Evolutionary conservation across 2,888 invertebrate species (phyloP).

Genomic region (Sicus ferrugineus): DNA sequence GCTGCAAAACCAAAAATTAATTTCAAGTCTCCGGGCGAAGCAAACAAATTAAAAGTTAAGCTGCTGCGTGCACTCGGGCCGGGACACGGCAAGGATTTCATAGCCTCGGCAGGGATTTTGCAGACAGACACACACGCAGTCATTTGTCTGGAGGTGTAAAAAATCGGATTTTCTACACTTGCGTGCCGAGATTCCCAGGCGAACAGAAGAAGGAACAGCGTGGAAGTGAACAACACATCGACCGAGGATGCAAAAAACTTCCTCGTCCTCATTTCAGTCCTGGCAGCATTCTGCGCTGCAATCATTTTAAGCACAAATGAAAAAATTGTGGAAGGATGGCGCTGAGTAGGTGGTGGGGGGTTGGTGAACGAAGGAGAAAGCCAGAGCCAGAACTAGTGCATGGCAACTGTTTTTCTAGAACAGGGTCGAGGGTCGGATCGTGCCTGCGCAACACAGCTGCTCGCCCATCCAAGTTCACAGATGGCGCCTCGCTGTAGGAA

Average conservation of each 20-base stretch:
- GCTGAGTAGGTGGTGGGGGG: background rate
- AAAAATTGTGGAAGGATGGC: background rate
- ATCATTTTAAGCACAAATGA: too few species aligned
- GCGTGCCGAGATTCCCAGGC: constrained; percentile 39
- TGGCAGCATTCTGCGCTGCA: too few species aligned
- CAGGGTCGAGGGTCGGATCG: background rate
- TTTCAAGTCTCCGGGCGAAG: background rate
- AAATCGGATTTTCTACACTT: constrained; percentile 41
- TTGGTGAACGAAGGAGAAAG: too few species aligned
- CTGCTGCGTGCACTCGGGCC: background rate
- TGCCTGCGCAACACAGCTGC: background rate
- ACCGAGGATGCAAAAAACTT: background rate
- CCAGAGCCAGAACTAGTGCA: background rate
- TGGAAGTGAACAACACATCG: background rate
- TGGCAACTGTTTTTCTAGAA: constrained; percentile 5
- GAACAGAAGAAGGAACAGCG: constrained; percentile 34
- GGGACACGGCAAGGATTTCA: background rate
- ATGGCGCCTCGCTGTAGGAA: constrained; percentile 19
- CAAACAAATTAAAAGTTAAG: constrained; percentile 16
- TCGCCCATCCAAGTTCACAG: constrained; percentile 24
- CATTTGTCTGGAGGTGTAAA: constrained; percentile 12
- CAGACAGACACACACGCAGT: constrained; percentile 21
- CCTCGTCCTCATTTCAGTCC: background rate
- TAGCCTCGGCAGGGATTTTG: background rate
- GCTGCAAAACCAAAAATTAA: constrained; percentile 2